These are phyloP conservation scores for Stictonetta naevosa DNA, from an alignment of 2,113 vertebrate genomes.

Conservation along the genomic window DNA sequence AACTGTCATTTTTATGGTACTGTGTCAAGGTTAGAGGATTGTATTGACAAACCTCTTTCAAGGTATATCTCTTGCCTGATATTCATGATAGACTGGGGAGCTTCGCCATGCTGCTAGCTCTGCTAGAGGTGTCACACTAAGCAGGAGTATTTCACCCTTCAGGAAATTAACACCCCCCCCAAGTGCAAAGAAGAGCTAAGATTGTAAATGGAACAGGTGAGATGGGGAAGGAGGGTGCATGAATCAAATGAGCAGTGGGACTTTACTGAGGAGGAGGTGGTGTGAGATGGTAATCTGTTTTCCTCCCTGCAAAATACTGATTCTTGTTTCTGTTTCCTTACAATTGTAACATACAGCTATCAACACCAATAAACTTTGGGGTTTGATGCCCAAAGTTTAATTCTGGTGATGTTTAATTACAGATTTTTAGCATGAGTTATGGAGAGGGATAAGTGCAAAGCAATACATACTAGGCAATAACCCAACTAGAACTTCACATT, in stretches of 20 bases:
- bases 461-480: background rate
- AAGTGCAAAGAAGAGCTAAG: background rate
- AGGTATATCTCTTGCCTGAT: constrained; percentile 20
- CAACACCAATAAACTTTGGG: background rate
- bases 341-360: background rate
- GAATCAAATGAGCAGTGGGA: background rate
- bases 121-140: background rate
- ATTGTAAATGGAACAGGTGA: background rate
- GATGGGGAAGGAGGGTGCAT: rapidly evolving
- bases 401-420: background rate
- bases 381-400: background rate
- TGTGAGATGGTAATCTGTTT: background rate
- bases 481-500: background rate
- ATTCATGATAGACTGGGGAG: background rate
- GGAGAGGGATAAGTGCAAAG: background rate
- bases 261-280: background rate
- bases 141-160: background rate
- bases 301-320: background rate
- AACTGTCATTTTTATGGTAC: background rate
- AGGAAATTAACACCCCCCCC: background rate
- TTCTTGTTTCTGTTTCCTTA: background rate
- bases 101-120: background rate
- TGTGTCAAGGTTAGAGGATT: rapidly evolving
- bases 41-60: background rate
- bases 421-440: background rate